Evolutionary conservation across 2,113 vertebrate genomes (phyloP).

Genomic region (Lepus americanus): DNA sequence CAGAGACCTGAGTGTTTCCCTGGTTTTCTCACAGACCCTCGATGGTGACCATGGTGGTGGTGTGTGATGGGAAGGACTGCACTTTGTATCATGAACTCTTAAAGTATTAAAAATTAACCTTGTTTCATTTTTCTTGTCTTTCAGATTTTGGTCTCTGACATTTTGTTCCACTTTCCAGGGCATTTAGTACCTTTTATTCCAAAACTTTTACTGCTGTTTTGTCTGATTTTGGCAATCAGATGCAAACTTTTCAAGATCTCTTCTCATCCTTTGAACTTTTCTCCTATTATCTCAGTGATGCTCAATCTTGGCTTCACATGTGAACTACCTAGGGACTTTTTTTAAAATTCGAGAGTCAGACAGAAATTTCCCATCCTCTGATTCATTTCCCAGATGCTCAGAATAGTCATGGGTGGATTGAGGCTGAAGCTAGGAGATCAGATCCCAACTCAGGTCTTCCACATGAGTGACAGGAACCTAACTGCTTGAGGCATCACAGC

Average conservation of each 20-base stretch:
- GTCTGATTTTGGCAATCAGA: not conserved
- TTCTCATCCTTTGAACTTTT: not conserved
- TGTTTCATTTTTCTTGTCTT: not conserved
- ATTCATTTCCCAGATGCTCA: no score
- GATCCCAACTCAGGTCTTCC: no score
- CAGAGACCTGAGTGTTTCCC: no score
- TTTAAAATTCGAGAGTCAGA: not conserved
- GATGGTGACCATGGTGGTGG: no score
- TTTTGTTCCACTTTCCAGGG: not conserved
- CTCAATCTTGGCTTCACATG: not conserved
- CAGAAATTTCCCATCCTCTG: no score
- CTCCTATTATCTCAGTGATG: not conserved
- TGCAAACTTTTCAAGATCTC: not conserved
- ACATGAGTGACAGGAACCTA: no score
- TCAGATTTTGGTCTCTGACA: slow-evolving; percentile 12
- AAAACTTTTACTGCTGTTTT: not conserved
- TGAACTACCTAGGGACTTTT: not conserved
- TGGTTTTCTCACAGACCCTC: no score
- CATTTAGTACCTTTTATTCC: not conserved
- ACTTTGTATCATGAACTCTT: no score
- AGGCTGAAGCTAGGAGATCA: no score
- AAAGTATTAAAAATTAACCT: not conserved
- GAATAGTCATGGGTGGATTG: no score
- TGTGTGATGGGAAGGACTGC: no score
- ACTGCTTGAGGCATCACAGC: no score